phyloP scores from a whole-genome alignment of 2,888 invertebrate species.

The Octonoba sinensis region DNA sequence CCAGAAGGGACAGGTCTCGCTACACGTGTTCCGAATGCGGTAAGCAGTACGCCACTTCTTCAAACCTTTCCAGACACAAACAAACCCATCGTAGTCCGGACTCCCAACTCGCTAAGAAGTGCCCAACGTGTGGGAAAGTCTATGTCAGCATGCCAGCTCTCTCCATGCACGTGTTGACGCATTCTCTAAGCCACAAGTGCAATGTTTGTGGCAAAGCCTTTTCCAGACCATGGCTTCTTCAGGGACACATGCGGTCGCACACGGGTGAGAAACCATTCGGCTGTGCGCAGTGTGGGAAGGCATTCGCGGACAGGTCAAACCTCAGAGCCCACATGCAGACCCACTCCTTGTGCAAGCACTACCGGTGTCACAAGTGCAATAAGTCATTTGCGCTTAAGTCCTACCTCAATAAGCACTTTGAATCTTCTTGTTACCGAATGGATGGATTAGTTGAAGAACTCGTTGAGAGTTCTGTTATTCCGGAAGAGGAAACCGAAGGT shows the following conservation, averaged over 20 bases:
- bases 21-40: slow-evolving; percentile 90
- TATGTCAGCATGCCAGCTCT: slow-evolving; percentile 90
- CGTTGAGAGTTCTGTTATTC: not conserved
- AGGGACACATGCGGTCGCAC: slow-evolving; percentile 89
- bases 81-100: slow-evolving; percentile 93
- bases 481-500: slow-evolving; percentile 20
- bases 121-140: slow-evolving; percentile 87
- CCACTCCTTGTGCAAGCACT: slow-evolving; percentile 90
- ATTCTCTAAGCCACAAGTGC: slow-evolving; percentile 87
- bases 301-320: slow-evolving; percentile 93
- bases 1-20: slow-evolving; percentile 32
- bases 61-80: slow-evolving; percentile 88
- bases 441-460: slow-evolving; percentile 34
- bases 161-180: slow-evolving; percentile 87
- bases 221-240: slow-evolving; percentile 88
- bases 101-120: slow-evolving; percentile 78
- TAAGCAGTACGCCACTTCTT: slow-evolving; percentile 90
- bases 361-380: slow-evolving; percentile 86
- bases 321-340: slow-evolving; percentile 94
- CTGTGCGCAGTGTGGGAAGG: slow-evolving; percentile 92
- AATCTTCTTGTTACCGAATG: slow-evolving; percentile 70
- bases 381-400: slow-evolving; percentile 94
- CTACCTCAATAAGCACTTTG: slow-evolving; percentile 93
- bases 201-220: slow-evolving; percentile 88
- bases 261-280: slow-evolving; percentile 93